Evolutionary conservation across 1,140 invertebrate genomes (phyloP).

Genomic region (Drosophila nasuta): DNA sequence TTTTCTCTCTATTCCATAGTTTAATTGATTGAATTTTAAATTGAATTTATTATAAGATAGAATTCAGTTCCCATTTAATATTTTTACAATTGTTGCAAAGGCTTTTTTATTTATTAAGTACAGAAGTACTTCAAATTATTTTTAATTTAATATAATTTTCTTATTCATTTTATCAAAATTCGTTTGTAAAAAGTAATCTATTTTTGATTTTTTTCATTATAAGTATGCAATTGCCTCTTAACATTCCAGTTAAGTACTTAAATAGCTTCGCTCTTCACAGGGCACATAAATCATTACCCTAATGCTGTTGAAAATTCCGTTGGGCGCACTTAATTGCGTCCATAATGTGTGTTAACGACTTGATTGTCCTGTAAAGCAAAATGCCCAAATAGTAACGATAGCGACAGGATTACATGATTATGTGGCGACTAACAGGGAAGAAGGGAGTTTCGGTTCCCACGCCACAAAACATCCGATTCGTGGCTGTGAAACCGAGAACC

Average conservation of each 20-base stretch:
- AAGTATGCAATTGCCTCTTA: neutral
- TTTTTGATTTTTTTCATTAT: no score
- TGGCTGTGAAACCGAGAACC: conserved; percentile 12
- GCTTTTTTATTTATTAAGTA: no score
- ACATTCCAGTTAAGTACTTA: neutral
- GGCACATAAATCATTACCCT: neutral
- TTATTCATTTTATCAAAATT: neutral
- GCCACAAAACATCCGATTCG: conserved; percentile 9
- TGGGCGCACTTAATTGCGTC: conserved; percentile 40
- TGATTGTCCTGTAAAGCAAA: conserved; percentile 64
- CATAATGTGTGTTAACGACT: conserved; percentile 62
- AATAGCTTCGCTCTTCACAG: neutral
- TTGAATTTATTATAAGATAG: no score
- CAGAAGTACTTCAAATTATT: no score
- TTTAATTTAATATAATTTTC: no score
- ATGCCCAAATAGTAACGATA: conserved; percentile 59
- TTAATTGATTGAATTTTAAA: no score
- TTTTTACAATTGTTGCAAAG: no score
- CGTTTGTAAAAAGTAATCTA: neutral
- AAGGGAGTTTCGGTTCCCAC: conserved; percentile 1
- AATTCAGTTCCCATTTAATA: no score
- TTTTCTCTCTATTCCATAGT: no score
- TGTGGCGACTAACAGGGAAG: conserved; percentile 15
- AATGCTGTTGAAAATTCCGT: conserved; percentile 44
- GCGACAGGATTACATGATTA: conserved; percentile 74